Evolutionary conservation across 1,140 invertebrate genomes (phyloP), one percentile per base, ranked within the genome.

Genomic region (Drosophila dunni): DNA sequence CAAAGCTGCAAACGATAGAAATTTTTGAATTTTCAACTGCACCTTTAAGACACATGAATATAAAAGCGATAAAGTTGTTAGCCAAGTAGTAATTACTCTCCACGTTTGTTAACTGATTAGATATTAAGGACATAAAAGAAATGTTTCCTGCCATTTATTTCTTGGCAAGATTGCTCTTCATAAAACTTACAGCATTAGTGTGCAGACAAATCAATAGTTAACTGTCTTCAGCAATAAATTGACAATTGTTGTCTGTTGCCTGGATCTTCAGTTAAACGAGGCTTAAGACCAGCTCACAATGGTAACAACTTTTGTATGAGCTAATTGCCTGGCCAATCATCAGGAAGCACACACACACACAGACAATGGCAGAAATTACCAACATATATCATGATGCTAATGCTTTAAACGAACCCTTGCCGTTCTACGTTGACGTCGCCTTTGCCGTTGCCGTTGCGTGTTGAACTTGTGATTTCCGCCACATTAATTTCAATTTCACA

Each of bases 401-500:
- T 82, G 68, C 79, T 72, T 48, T 24, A 62, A 66, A 56, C 42
- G 44, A 72, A 76, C 83, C 83, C 68, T 89, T 79, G 65, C 84
- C 60, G 48, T 60, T 60, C 24, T 29, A 29, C 24, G 24, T 29
- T 29, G 24, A 6, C 24, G 24, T 29, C 6, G 24, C 24, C 24
- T 4, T 29, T 29, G 24, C 24, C 24, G 3, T 24, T 24, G 24
- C 24, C 3, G 24, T 29, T 33, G 79, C 84, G 84, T 89, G 83
- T 66, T 89, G 77, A 88, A 89, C 84, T 88, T 88, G 83, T 88
- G 83, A 88, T 88, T 88, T 88, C 84, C 83, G 83, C 72, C 80
- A 88, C 83, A 88, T 88, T 88, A 88, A 89, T 88, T 88, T 88
- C 83, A 88, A 88, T 88, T 88, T 88, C 84, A 83, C 78, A 77